Evolutionary conservation across 2,113 vertebrate species (phyloP), one percentile per base, ranked within the genome.

Genomic region (Cyanoderma ruficeps): DNA sequence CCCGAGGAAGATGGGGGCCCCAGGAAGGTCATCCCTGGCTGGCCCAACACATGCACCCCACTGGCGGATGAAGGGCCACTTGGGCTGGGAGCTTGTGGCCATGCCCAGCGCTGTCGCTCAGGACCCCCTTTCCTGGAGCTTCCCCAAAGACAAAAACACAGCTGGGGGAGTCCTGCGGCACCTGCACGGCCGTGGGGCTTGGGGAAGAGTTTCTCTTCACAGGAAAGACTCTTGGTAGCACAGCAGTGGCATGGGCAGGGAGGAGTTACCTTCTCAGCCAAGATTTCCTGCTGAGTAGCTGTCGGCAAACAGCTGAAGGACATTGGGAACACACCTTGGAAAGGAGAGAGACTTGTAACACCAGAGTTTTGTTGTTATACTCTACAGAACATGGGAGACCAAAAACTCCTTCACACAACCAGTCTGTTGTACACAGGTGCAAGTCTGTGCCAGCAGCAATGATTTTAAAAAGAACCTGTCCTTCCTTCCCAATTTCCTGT

Each of bases 371-470:
- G 7, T 22, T 30, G 11, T 31, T 42, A 37, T 60, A 23, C 6
- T 47, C 55, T 18, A 30, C 35, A 42, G 21, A 80, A n/a, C 10
- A 24, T 15, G 10, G 23, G 31, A 85, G 31, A 33, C 28, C 44
- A 50, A 72, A 33, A 74, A 25, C 24, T 78, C 72, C 39, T 33
- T 64, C 60, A 31, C 30, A 41, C 46, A 35, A 9, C 22, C 1
- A 68, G 44, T 30, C 49, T 4, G 0, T 72, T 37, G 21, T 4
- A n/a, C 20, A 46, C 25, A 28, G 0, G 7, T 47, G 49, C 44
- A 35, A 57, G 37, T 4, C 60, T 35, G 86, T 79, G 60, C 65
- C 76, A 69, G 71, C 55, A 83, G 27, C 35, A 22, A 7, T 0
- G 1, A 15, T 27, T 81, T 72, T 8, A 46, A 47, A 13, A 50